Percentiles rank a stretch among this genome's conserved stretches.
Evolutionary conservation across 2,797 vertebrate species (phyloP).

Genomic region (Melanotaenia boesemani): DNA sequence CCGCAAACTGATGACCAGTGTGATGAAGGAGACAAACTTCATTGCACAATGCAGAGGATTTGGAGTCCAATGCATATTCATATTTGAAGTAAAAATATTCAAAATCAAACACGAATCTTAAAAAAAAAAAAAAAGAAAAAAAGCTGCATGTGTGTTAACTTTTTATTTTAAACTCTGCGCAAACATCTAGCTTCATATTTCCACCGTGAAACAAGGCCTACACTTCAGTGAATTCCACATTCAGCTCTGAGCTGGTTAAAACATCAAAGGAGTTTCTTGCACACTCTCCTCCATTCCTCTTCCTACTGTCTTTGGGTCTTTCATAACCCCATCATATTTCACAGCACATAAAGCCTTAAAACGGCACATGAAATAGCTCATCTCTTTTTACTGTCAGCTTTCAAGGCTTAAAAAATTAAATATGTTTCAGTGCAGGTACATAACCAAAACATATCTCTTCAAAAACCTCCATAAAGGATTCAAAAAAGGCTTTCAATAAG

Average conservation of each 20-base stretch:
- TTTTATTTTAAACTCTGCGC: slow-evolving; percentile 28
- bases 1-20: slow-evolving; percentile 56
- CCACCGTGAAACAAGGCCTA: slow-evolving; percentile 71
- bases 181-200: slow-evolving; percentile 55
- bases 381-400: slow-evolving; percentile 86
- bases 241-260: slow-evolving; percentile 70
- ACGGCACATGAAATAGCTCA: slow-evolving; percentile 89
- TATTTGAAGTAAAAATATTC: slow-evolving; percentile 33
- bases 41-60: slow-evolving; percentile 22
- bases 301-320: slow-evolving; percentile 71
- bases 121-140: slow-evolving; percentile 6
- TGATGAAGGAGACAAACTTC: slow-evolving; percentile 20
- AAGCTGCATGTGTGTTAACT: slow-evolving; percentile 3
- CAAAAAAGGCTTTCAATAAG: slow-evolving; percentile 55
- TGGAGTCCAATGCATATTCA: slow-evolving; percentile 35
- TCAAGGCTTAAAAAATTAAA: slow-evolving; percentile 84
- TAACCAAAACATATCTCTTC: slow-evolving; percentile 80
- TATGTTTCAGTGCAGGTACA: slow-evolving; percentile 85
- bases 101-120: slow-evolving; percentile 12
- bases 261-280: slow-evolving; percentile 73
- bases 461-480: slow-evolving; percentile 71
- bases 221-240: slow-evolving; percentile 62
- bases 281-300: slow-evolving; percentile 44
- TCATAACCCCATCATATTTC: slow-evolving; percentile 83
- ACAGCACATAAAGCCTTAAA: slow-evolving; percentile 88